Conservation (phyloP, 92 coral and sea anemone genomes). For the Bergia puertoricense region DNA sequence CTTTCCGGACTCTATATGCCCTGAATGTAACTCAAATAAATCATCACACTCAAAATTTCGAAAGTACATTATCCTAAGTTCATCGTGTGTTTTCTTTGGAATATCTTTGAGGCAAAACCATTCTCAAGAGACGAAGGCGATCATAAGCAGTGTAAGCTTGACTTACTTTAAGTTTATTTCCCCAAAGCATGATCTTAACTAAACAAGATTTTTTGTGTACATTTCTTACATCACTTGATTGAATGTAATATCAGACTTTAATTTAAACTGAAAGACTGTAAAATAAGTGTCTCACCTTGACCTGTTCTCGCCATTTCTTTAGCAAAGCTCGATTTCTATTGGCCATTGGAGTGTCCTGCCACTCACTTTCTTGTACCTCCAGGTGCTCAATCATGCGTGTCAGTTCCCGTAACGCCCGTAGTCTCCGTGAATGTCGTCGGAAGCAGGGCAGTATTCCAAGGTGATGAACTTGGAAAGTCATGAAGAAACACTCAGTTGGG, state of each 20-base stretch:
- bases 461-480: slow-evolving; percentile 92
- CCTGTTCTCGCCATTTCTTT: slow-evolving; percentile 93
- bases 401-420: slow-evolving; percentile 87
- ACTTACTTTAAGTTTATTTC: too few species aligned
- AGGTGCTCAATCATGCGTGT: slow-evolving; percentile 90
- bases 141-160: too few species aligned
- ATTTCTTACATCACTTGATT: too few species aligned
- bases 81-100: too few species aligned
- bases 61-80: too few species aligned
- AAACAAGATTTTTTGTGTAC: too few species aligned
- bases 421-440: slow-evolving; percentile 81
- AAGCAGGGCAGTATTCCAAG: slow-evolving; percentile 83
- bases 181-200: too few species aligned
- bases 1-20: too few species aligned
- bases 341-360: slow-evolving; percentile 95
- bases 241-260: background rate
- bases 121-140: too few species aligned
- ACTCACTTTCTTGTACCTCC: slow-evolving; percentile 90
- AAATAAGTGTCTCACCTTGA: slow-evolving; percentile 61
- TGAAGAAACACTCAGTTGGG: slow-evolving; percentile 97
- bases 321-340: slow-evolving; percentile 80
- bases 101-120: too few species aligned
- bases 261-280: background rate
- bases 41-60: too few species aligned
- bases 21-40: too few species aligned